Base-by-base conservation (phyloP, 2,113 vertebrate species). In the Oryzias woworae region DNA sequence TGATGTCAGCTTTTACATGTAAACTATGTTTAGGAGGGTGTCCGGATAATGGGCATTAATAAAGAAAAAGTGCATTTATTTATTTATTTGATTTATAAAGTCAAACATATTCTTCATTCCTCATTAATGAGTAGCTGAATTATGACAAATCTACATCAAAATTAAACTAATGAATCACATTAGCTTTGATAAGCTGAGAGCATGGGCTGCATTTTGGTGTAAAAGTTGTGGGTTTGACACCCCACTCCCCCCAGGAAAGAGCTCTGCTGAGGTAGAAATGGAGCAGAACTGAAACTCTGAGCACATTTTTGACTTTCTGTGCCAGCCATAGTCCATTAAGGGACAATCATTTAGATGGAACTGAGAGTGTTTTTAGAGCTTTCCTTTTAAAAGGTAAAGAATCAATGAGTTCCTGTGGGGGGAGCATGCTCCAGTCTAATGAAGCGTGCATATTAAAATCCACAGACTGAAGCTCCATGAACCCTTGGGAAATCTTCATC, bases 141-240 rank as follows among this genome's bases (percentile, higher is more conserved):
- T 4, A 10, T 44, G 61, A 82, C 22, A 57, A 63, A 76, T 17
- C n/a, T n/a, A 5, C 46, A 48, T 70, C 31, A 54, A 77, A 64
- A 69, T 50, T 53, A 72, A 64, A 6, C 36, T 45, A 75, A 53
- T 22, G 52, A 78, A 81, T 81, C 70, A 82, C 83, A 86, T 81
- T 83, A 83, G 80, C 63, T 60, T 46, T 57, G 70, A 77, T 81
- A 36, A 36, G 8, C 8, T 36, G 31, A 10, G 8, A 36, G 2
- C 31, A 36, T 36, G 36, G 36, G 10, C 36, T 12, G 36, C 36
- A 36, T 10, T 36, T 36, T 10, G 8, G 36, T 36, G 5, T 5
- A 28, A 28, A 28, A 28, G 26, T 6, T 28, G 1, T 36, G 36
- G 36, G 36, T 36, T 66, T 14, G 62, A 71, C 75, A 80, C 66